phyloP scores from a whole-genome alignment of 37 sponge, comb jelly and placozoan species.

The Ianthella basta region DNA sequence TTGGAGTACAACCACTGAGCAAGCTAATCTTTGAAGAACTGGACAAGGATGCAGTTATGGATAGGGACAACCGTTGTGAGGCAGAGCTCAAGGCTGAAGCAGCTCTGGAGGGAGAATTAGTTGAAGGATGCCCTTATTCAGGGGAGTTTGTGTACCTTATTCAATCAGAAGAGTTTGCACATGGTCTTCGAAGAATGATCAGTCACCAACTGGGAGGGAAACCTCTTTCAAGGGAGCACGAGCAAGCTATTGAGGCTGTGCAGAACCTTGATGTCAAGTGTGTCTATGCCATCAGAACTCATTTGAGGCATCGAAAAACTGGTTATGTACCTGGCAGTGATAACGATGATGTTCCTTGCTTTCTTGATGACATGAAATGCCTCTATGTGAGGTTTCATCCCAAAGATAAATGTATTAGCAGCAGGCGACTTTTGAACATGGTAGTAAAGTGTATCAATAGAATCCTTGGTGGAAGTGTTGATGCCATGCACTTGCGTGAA shows the following conservation, averaged over 20 bases:
- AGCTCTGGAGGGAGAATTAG: neutral
- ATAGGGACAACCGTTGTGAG: slow-evolving; percentile 24
- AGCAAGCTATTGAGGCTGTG: neutral
- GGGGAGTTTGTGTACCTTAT: slow-evolving; percentile 2
- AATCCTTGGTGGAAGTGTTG: neutral
- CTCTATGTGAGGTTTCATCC: slow-evolving; percentile 26
- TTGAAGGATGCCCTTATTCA: neutral
- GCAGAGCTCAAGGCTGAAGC: slow-evolving; percentile 9
- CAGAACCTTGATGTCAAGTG: slow-evolving; percentile 24
- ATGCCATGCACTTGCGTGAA: neutral
- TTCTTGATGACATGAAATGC: neutral
- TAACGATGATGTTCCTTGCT: slow-evolving; percentile 18
- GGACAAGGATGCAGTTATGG: neutral
- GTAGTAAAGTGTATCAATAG: neutral
- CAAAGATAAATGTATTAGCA: no score
- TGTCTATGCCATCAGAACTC: slow-evolving; percentile 23
- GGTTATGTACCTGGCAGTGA: neutral
- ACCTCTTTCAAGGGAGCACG: neutral
- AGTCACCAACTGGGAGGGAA: neutral
- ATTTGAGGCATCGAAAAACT: neutral
- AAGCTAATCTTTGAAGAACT: slow-evolving; percentile 44
- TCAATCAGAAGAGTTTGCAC: slow-evolving; percentile 22
- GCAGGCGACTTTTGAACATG: neutral
- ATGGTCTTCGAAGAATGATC: slow-evolving; percentile 25
- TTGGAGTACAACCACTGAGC: slow-evolving; percentile 48